phyloP scores from a whole-genome alignment of 2,113 vertebrate genomes.

The Bubo blakistoni region DNA sequence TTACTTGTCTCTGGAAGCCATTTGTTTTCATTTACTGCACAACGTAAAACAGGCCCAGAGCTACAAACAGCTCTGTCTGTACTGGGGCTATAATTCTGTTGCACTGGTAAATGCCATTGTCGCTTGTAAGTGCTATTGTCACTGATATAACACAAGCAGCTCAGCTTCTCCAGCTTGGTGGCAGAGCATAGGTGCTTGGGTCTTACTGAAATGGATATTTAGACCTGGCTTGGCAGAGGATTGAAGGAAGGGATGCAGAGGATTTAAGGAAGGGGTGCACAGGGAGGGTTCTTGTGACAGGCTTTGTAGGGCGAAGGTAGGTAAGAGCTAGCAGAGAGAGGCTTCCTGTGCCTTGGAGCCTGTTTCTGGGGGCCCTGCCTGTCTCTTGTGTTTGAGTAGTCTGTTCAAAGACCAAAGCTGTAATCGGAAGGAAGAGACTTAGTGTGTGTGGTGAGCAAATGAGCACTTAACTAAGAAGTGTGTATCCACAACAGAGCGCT shows the following conservation, averaged over 20 bases:
- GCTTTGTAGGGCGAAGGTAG: neutral
- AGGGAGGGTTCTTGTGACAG: neutral
- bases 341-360: neutral
- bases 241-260: neutral
- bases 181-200: neutral
- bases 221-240: neutral
- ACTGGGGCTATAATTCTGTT: neutral
- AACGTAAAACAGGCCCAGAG: neutral
- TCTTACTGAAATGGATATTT: neutral
- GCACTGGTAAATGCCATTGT: neutral
- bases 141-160: neutral
- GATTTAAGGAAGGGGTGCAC: neutral
- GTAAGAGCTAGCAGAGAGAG: neutral
- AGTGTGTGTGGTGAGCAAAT: neutral
- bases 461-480: neutral
- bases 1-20: neutral
- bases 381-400: neutral
- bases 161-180: neutral
- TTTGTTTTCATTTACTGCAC: constrained; percentile 3
- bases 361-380: neutral
- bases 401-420: neutral
- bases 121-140: neutral
- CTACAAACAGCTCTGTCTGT: neutral
- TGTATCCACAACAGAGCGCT: neutral
- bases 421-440: neutral